Conservation (phyloP, 2,113 vertebrate genomes). For the Brienomyrus brachyistius region DNA sequence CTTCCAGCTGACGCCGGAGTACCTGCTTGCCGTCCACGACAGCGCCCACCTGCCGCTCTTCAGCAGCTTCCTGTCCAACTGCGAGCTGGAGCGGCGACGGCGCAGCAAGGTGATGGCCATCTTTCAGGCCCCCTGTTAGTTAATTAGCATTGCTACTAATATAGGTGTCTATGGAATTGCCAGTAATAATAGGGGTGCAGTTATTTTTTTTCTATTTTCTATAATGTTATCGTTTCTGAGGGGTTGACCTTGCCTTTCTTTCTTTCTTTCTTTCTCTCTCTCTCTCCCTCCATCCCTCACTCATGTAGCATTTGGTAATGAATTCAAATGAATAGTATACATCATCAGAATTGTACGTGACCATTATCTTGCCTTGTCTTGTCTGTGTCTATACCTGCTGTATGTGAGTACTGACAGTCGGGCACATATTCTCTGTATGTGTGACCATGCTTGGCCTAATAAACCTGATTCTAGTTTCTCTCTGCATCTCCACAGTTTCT, state of each 20-base stretch:
- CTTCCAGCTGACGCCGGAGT: slow-evolving; percentile 82
- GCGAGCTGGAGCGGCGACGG: slow-evolving; percentile 70
- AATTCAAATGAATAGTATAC: neutral
- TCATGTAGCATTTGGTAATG: neutral
- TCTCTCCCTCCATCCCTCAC: neutral
- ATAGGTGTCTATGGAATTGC: neutral
- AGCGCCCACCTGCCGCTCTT: slow-evolving; percentile 75
- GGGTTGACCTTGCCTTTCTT: neutral
- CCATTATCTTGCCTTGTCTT: neutral
- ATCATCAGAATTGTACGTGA: neutral
- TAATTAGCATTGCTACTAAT: neutral
- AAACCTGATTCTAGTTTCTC: neutral
- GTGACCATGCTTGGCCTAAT: neutral
- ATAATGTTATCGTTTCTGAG: neutral
- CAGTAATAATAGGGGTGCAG: neutral
- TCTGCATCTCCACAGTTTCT: neutral
- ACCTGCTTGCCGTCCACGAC: slow-evolving; percentile 81
- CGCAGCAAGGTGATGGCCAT: slow-evolving; percentile 56
- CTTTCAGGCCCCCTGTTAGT: neutral
- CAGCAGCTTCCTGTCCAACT: slow-evolving; percentile 79
- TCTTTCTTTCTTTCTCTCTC: neutral
- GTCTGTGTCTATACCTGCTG: neutral
- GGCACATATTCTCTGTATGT: neutral
- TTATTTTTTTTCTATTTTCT: neutral
- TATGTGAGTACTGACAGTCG: neutral